phyloP scores from a whole-genome alignment of 2,888 invertebrate species.

The Nomada fucata region DNA sequence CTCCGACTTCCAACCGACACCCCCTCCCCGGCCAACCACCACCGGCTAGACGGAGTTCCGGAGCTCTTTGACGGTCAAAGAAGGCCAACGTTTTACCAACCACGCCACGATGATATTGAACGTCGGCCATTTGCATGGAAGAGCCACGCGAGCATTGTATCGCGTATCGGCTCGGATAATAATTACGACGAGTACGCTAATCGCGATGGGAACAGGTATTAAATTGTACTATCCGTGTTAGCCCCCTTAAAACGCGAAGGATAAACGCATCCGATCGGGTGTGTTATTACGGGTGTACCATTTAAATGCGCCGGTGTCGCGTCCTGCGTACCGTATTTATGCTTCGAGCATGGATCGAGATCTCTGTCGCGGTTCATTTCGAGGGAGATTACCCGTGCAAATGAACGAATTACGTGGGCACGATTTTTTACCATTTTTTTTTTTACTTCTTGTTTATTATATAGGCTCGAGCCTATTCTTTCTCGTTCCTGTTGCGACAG shows the following conservation, averaged over 20 bases:
- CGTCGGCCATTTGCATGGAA: constrained; percentile 45
- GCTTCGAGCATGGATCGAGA: neutral
- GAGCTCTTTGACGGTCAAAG: constrained; percentile 45
- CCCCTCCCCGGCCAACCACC: no score
- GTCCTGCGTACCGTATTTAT: neutral
- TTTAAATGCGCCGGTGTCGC: neutral
- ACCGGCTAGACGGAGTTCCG: constrained; percentile 36
- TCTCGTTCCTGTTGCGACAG: no score
- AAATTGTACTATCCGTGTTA: neutral
- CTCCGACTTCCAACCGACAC: constrained; percentile 12
- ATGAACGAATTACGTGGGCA: no score
- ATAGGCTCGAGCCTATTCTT: no score
- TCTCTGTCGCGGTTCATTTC: neutral
- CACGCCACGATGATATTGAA: constrained; percentile 21
- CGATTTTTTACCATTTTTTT: no score
- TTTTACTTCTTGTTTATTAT: no score
- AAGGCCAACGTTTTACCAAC: constrained; percentile 25
- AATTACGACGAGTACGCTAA: constrained; percentile 32
- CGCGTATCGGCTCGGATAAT: constrained; percentile 24
- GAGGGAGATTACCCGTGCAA: neutral
- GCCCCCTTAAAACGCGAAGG: neutral
- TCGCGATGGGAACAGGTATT: constrained; percentile 15
- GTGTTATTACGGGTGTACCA: constrained; percentile 4
- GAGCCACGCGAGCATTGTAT: constrained; percentile 11
- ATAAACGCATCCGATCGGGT: neutral